Base-by-base conservation (phyloP, 2,113 vertebrate species). In the Geococcyx californianus region DNA sequence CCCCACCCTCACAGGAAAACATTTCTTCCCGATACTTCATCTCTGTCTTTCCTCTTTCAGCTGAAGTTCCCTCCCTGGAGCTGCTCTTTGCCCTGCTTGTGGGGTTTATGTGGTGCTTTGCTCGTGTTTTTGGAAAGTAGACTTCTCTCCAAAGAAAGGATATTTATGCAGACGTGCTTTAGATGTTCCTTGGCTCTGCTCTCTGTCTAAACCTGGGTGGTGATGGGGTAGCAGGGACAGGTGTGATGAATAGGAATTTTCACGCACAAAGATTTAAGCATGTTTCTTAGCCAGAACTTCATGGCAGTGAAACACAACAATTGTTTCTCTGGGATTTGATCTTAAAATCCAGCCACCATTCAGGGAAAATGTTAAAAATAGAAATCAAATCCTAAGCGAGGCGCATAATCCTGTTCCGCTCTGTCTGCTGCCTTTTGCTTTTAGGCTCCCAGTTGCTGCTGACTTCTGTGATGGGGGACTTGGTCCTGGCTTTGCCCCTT, bases 351-450 rank as follows among this genome's bases (percentile, higher is more conserved):
- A 47, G 31, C n/a, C 64, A 19, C 66, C 42, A 1, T 77, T 56
- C 70, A 38, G 66, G 70, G 73, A 8, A 51, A 31, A 49, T 5
- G 20, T 31, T 84, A 84, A 89, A 96, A 95, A 88, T 85, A 90
- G 81, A 47, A 79, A 23, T 54, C 54, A 79, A 81, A 89, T 90
- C 91, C 77, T 3, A 6, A 55, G 80, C 8, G 12, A 74, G 83
- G 49, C 2, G 1, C 49, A 1, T 90, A 76, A 90, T 87, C 78
- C 47, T 0, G 17, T 90, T 88, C 34, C 18, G n/a, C 75, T 34
- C 82, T 28, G 76, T 36, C 70, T 82, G 77, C 49, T n/a, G 47
- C 68, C n/a, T 15, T 51, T 28, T 47, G 26, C 42, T 47, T 19
- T 25, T 13, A 1, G 56, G 24, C 31, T 69, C 16, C 52, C 38